These are phyloP conservation scores for Nemotelus pantherinus DNA, from an alignment of 2,888 invertebrate species.

Conservation along the genomic window DNA sequence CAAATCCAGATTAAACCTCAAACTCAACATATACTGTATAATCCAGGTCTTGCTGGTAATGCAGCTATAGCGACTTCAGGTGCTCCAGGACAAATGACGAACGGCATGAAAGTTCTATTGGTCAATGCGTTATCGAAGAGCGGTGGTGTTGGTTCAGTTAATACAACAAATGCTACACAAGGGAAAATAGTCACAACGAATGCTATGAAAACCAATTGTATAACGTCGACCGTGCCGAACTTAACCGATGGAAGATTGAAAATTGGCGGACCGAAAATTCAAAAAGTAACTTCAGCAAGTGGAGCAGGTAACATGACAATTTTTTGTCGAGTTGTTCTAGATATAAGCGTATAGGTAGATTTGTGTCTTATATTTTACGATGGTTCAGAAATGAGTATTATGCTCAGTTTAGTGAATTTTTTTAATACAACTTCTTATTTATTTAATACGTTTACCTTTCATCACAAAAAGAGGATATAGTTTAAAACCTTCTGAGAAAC, in stretches of 20 bases:
- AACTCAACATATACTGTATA: conserved; percentile 51
- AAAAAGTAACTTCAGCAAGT: not conserved
- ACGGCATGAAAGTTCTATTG: conserved; percentile 60
- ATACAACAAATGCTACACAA: conserved; percentile 47
- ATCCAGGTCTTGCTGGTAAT: conserved; percentile 19
- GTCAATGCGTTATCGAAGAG: conserved; percentile 58
- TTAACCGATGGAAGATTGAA: not conserved
- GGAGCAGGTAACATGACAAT: conserved; percentile 1
- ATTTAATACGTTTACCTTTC: too few relatives aligned
- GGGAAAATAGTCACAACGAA: conserved; percentile 46
- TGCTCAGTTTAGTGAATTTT: too few relatives aligned
- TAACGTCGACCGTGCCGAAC: conserved; percentile 35
- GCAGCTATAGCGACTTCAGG: conserved; percentile 4
- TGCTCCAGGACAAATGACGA: conserved; percentile 51
- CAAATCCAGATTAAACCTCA: conserved; percentile 51
- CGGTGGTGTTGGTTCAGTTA: conserved; percentile 38
- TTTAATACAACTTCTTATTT: too few relatives aligned
- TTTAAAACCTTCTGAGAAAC: too few relatives aligned
- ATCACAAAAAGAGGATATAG: too few relatives aligned
- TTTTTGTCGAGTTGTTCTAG: not conserved
- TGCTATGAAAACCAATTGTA: conserved; percentile 44
- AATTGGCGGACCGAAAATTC: not conserved
- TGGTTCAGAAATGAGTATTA: too few relatives aligned
- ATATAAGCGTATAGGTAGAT: not conserved
- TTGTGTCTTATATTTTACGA: not conserved